phyloP scores from a whole-genome alignment of 30 jellyfish, hydroid and myxozoan genomes.

The Calvadosia cruxmelitensis region DNA sequence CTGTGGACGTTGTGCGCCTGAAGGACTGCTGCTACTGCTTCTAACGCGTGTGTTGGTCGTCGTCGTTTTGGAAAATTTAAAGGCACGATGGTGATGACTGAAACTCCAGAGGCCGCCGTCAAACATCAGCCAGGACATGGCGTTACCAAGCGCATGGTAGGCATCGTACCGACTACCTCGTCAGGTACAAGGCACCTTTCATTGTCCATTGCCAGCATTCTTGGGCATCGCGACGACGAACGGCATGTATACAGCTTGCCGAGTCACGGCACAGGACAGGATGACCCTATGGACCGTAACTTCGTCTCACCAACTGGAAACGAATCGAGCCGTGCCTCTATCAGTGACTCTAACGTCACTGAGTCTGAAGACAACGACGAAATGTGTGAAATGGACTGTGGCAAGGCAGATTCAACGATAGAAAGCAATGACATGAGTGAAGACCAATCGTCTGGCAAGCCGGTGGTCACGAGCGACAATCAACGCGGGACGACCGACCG shows the following conservation, averaged over 20 bases:
- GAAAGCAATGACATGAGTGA: background rate
- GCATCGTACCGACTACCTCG: no score
- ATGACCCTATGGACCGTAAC: background rate
- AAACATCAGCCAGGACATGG: no score
- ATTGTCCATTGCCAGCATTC: constrained; percentile 47
- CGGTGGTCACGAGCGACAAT: background rate
- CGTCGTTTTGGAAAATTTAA: no score
- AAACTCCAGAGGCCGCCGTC: no score
- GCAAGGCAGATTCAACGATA: background rate
- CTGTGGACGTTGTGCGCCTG: no score
- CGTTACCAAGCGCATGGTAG: no score
- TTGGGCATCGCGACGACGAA: constrained; percentile 29
- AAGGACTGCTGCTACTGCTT: no score
- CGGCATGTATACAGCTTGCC: no score
- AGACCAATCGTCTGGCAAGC: background rate
- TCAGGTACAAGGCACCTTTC: constrained; percentile 35
- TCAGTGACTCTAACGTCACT: background rate
- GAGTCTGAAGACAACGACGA: background rate
- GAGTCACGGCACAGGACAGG: no score
- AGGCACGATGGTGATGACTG: no score
- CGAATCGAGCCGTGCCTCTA: background rate
- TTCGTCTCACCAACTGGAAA: background rate
- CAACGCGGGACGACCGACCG: background rate
- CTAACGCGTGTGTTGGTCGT: no score
- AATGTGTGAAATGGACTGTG: background rate